phyloP scores from a whole-genome alignment of 2,113 vertebrate genomes.

The Rhinogobius similis region DNA sequence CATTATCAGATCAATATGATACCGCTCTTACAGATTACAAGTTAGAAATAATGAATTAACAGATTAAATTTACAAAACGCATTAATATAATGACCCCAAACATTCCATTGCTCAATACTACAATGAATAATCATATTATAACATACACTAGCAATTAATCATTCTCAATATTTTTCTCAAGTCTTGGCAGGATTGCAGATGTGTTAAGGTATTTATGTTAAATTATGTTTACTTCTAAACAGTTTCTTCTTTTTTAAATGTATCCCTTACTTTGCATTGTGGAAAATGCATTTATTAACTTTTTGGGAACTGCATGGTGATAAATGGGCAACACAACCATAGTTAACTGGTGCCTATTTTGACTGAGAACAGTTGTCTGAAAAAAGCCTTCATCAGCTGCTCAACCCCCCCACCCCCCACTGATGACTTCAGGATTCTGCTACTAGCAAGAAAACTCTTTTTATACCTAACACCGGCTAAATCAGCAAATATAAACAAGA shows the following conservation, averaged over 20 bases:
- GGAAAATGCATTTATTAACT: background rate
- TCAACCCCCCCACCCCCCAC: slow-evolving; percentile 25
- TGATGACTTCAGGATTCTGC: slow-evolving; percentile 58
- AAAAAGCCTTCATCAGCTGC: slow-evolving; percentile 63
- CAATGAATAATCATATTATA: no score
- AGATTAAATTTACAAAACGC: no score
- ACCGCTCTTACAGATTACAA: no score
- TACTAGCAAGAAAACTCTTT: slow-evolving; percentile 32
- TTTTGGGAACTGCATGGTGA: background rate
- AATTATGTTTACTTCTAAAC: no score
- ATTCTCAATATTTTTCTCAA: no score
- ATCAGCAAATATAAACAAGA: background rate
- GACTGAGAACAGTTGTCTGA: slow-evolving; percentile 57
- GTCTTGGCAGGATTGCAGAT: background rate
- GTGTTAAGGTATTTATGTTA: no score
- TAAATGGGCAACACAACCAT: background rate
- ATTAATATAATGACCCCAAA: no score
- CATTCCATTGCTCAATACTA: no score
- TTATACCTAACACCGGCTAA: background rate
- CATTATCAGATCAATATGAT: no score
- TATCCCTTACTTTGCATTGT: background rate
- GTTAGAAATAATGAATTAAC: no score
- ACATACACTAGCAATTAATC: no score
- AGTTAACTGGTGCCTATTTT: background rate
- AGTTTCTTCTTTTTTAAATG: no score